Evolutionary conservation across 2,888 invertebrate genomes (phyloP).

Genomic region (Phyllotreta cruciferae): DNA sequence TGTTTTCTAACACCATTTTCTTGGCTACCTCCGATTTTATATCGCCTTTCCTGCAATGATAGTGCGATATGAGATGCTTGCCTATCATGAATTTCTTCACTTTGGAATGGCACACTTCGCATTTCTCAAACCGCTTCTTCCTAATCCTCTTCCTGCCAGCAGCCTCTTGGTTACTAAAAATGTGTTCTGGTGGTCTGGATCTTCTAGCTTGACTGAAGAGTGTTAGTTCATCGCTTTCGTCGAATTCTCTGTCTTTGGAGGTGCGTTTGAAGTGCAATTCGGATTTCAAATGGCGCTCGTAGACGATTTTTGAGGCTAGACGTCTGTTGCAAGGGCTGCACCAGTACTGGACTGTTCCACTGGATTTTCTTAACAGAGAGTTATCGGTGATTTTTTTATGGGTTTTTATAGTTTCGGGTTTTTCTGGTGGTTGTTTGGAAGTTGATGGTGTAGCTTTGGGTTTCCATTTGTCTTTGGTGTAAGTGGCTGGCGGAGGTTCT

Average conservation of each 20-base stretch:
- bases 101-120: constrained; percentile 75
- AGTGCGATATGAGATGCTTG: constrained; percentile 85
- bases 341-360: constrained; percentile 71
- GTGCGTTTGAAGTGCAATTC: constrained; percentile 74
- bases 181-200: constrained; percentile 40
- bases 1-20: constrained; percentile 76
- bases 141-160: constrained; percentile 60
- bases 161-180: constrained; percentile 34
- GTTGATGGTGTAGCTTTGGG: constrained; percentile 50
- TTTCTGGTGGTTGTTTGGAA: constrained; percentile 51
- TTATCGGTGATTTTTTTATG: constrained; percentile 43
- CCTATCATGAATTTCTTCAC: constrained; percentile 76
- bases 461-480: constrained; percentile 70
- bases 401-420: constrained; percentile 60
- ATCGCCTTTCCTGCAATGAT: constrained; percentile 78
- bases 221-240: constrained; percentile 55
- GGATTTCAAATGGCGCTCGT: constrained; percentile 78
- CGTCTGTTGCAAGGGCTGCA: constrained; percentile 81
- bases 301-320: constrained; percentile 75
- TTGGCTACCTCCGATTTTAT: constrained; percentile 66
- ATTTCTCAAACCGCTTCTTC: constrained; percentile 68
- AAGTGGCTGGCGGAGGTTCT: constrained; percentile 29
- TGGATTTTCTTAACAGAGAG: constrained; percentile 56
- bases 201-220: constrained; percentile 41
- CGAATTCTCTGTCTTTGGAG: constrained; percentile 72